Evolutionary conservation across 2,888 invertebrate species (phyloP).

Genomic region (Agonum fuliginosum): DNA sequence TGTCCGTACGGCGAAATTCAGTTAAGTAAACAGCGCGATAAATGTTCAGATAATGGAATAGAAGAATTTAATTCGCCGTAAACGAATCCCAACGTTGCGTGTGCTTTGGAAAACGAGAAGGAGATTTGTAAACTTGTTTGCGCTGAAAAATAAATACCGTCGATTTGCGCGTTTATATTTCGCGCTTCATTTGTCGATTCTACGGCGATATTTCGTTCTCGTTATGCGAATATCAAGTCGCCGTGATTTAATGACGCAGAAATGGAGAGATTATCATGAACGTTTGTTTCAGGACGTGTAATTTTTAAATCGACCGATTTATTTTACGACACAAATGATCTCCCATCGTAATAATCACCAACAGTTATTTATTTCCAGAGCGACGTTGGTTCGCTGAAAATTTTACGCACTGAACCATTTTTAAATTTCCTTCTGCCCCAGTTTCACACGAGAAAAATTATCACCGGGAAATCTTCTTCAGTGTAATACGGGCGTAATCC

Average conservation of each 20-base stretch:
- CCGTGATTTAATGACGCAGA: constrained; percentile 52
- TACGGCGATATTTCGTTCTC: constrained; percentile 38
- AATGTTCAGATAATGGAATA: constrained; percentile 54
- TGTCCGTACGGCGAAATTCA: constrained; percentile 31
- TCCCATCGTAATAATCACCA: constrained; percentile 31
- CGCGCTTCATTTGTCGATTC: constrained; percentile 51
- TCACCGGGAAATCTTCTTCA: no score
- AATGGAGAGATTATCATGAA: constrained; percentile 49
- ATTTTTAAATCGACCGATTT: constrained; percentile 56
- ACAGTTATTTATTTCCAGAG: constrained; percentile 18
- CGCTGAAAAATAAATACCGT: constrained; percentile 46
- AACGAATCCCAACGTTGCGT: constrained; percentile 44
- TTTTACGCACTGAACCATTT: constrained; percentile 16
- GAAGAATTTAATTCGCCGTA: constrained; percentile 54
- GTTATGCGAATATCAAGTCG: constrained; percentile 43
- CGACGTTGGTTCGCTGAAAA: constrained; percentile 14
- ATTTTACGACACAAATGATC: constrained; percentile 49
- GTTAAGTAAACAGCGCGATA: constrained; percentile 51
- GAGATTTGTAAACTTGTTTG: constrained; percentile 55
- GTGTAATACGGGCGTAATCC: no score
- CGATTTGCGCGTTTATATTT: constrained; percentile 55
- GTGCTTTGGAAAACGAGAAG: constrained; percentile 5
- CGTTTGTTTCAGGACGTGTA: constrained; percentile 34
- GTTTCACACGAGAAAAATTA: constrained; percentile 4
- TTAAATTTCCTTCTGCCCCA: not conserved